These are phyloP conservation scores for Sepiola atlantica DNA, from an alignment of 2,888 invertebrate genomes.

Conservation along the genomic window DNA sequence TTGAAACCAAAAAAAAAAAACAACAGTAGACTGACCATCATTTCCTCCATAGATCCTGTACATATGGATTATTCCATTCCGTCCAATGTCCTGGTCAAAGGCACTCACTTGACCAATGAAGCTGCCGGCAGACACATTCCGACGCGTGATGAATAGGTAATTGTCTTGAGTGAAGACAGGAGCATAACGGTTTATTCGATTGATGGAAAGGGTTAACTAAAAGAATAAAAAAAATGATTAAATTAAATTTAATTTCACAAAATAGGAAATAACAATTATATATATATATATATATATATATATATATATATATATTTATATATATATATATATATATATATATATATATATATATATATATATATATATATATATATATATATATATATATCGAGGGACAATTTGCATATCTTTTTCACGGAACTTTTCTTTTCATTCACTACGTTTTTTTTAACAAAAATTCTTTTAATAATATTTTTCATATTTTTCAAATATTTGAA, in stretches of 20 bases:
- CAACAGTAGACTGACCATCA: background rate
- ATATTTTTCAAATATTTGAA: too few relatives aligned
- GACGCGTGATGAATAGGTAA: conserved; percentile 38
- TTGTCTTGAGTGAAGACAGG: conserved; percentile 40
- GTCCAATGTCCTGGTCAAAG: conserved; percentile 43
- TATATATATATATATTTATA: too few relatives aligned
- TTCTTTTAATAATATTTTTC: too few relatives aligned
- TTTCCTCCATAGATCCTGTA: conserved; percentile 45
- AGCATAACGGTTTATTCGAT: conserved; percentile 38
- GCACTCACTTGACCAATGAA: conserved; percentile 46
- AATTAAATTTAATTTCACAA: background rate
- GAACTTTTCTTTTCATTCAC: too few relatives aligned
- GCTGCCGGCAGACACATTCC: conserved; percentile 24
- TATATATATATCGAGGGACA: too few relatives aligned
- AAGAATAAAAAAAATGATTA: background rate
- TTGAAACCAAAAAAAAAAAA: background rate
- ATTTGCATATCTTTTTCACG: too few relatives aligned
- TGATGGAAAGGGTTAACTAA: conserved; percentile 24
- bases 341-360: too few relatives aligned
- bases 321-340: too few relatives aligned
- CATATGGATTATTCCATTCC: conserved; percentile 9
- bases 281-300: too few relatives aligned
- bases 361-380: too few relatives aligned
- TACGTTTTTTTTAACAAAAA: too few relatives aligned
- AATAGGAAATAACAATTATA: background rate